These are phyloP conservation scores for Calidris pygmaea DNA, from an alignment of 2,113 vertebrate genomes.

Conservation along the genomic window DNA sequence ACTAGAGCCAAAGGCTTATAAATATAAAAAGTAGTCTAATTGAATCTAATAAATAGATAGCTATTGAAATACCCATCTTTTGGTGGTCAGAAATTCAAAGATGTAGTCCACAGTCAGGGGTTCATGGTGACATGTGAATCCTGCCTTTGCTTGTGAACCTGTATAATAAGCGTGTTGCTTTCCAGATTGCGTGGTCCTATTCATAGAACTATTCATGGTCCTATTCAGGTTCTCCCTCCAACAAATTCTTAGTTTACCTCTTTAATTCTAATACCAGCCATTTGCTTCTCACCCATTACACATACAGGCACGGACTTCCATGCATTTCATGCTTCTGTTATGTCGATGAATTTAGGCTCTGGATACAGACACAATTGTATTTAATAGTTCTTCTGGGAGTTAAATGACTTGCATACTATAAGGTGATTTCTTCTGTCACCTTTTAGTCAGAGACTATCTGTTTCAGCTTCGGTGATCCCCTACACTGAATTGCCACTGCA, in stretches of 20 bases:
- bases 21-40: neutral
- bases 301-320: neutral
- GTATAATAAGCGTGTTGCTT: neutral
- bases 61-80: neutral
- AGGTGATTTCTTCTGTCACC: neutral
- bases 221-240: neutral
- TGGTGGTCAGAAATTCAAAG: neutral
- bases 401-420: neutral
- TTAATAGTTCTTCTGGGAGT: neutral
- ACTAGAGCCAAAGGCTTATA: neutral
- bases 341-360: neutral
- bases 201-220: neutral
- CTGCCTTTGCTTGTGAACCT: neutral
- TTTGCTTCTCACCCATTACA: neutral
- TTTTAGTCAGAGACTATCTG: neutral
- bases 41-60: neutral
- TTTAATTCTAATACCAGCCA: neutral
- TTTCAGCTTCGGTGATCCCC: neutral
- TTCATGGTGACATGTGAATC: neutral
- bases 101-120: neutral
- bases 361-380: neutral
- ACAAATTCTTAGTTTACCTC: neutral
- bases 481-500: neutral
- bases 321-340: neutral
- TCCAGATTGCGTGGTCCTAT: neutral